These are phyloP conservation scores for Corythoichthys intestinalis DNA, from an alignment of 2,113 vertebrate genomes.

Conservation along the genomic window DNA sequence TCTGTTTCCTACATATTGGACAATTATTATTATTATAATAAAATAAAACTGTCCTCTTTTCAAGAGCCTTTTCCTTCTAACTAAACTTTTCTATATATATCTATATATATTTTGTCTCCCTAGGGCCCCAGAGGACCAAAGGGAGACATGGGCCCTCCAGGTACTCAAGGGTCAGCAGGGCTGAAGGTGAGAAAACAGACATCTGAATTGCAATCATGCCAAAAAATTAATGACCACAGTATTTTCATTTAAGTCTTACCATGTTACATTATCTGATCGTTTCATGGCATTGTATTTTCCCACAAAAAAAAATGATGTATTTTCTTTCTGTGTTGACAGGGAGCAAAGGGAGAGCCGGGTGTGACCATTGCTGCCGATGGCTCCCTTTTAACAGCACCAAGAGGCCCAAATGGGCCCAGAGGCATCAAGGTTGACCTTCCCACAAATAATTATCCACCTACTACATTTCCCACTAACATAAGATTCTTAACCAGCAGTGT, in stretches of 20 bases:
- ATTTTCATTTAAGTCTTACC: too few species aligned
- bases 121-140: constrained; percentile 88
- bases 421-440: constrained; percentile 63
- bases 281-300: too few species aligned
- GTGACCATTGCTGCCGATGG: constrained; percentile 77
- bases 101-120: background rate
- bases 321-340: constrained; percentile 63
- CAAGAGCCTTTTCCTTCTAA: background rate
- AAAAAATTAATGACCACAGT: too few species aligned
- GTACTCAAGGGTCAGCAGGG: constrained; percentile 74
- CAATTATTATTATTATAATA: background rate
- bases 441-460: background rate
- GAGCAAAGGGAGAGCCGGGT: constrained; percentile 89
- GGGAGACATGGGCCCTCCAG: constrained; percentile 78
- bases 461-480: background rate
- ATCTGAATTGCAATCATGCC: background rate
- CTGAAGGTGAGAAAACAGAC: constrained; percentile 58
- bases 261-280: too few species aligned
- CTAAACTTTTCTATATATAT: background rate
- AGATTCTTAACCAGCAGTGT: too few species aligned
- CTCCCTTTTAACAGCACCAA: constrained; percentile 69
- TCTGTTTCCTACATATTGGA: background rate
- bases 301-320: background rate
- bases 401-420: constrained; percentile 76
- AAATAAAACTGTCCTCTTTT: background rate